phyloP scores from a whole-genome alignment of 2,113 vertebrate genomes.

The Anthoscopus minutus region DNA sequence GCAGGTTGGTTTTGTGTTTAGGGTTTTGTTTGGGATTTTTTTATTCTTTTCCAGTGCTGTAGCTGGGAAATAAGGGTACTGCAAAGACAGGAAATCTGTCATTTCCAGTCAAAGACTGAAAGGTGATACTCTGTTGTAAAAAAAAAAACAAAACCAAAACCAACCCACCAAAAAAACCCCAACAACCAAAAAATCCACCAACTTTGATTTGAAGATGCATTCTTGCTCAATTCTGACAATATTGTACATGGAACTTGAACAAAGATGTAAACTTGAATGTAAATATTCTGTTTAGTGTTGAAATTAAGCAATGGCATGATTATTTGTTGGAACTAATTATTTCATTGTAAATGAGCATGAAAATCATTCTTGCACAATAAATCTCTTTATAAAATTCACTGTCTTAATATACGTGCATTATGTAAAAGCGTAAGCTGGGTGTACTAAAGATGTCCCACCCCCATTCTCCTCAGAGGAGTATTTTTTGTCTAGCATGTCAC shows the following conservation, averaged over 20 bases:
- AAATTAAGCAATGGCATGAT: slow-evolving; percentile 70
- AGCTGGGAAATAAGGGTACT: slow-evolving; percentile 23
- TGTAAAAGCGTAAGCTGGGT: not conserved
- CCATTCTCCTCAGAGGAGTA: not conserved
- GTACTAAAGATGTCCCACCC: not conserved
- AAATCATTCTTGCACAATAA: slow-evolving; percentile 77
- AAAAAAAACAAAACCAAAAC: not conserved
- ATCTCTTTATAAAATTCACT: slow-evolving; percentile 59
- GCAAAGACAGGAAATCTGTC: not conserved
- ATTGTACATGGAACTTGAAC: slow-evolving; percentile 55
- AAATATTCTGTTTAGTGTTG: slow-evolving; percentile 74
- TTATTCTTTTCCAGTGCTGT: not conserved
- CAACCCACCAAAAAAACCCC: too few relatives aligned
- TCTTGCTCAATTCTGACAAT: slow-evolving; percentile 29
- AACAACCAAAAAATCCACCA: not conserved
- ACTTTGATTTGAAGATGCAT: slow-evolving; percentile 41
- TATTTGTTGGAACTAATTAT: slow-evolving; percentile 68
- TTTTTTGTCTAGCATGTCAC: not conserved
- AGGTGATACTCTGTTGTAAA: not conserved
- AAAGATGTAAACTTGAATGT: slow-evolving; percentile 86
- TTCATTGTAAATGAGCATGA: slow-evolving; percentile 70
- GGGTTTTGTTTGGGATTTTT: not conserved
- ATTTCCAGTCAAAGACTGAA: slow-evolving; percentile 11
- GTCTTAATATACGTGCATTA: not conserved
- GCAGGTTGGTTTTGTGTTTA: not conserved